Evolutionary conservation across 2,888 invertebrate species (phyloP).

Genomic region (Oscheius onirici): DNA sequence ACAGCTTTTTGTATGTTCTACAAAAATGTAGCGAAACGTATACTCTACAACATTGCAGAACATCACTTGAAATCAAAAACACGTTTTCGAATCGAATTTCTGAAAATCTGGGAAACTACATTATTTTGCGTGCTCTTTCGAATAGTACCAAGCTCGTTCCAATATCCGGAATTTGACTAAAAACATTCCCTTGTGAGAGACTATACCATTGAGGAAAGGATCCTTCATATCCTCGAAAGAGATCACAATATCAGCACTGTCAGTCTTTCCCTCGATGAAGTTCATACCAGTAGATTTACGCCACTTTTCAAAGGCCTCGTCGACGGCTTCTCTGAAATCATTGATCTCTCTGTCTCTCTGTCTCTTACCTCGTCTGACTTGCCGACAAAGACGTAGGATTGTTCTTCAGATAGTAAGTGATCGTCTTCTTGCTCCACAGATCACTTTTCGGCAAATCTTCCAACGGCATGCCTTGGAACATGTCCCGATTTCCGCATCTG

Average conservation of each 20-base stretch:
- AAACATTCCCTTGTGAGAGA: no score
- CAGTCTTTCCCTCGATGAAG: conserved; percentile 37
- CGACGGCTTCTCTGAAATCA: conserved; percentile 38
- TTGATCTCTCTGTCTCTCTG: no score
- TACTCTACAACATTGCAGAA: no score
- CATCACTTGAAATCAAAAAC: no score
- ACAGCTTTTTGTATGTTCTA: no score
- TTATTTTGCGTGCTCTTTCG: no score
- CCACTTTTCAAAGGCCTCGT: conserved; percentile 54
- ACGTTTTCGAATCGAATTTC: no score
- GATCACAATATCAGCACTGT: conserved; percentile 54
- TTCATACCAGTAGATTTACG: conserved; percentile 39
- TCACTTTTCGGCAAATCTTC: conserved; percentile 46
- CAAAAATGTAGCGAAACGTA: no score
- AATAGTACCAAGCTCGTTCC: no score
- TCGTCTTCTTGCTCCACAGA: conserved; percentile 52
- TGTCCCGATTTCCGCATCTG: conserved; percentile 48
- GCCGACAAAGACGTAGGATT: conserved; percentile 39
- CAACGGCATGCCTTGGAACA: conserved; percentile 31
- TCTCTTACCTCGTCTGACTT: conserved; percentile 34
- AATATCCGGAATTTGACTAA: no score
- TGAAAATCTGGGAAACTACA: no score
- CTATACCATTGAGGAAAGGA: conserved; percentile 40
- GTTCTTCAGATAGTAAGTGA: conserved; percentile 48
- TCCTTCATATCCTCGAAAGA: conserved; percentile 53